Base-by-base conservation (phyloP, 1,140 invertebrate genomes). In the Carposina sasakii region DNA sequence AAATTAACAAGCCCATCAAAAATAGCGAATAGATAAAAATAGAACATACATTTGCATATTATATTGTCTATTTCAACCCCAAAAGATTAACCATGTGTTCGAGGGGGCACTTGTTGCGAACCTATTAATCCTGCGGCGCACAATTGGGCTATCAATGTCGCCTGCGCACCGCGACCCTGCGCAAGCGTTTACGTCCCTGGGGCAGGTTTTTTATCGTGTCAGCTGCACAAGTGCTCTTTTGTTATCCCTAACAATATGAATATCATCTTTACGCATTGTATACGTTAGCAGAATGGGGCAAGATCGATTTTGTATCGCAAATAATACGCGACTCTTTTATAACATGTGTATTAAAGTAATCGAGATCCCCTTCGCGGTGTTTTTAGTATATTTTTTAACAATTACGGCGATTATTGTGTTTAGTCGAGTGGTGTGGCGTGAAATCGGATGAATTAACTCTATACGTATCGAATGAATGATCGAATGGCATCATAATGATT, bases 141-240 rank as follows among this genome's bases (percentile, higher is more conserved):
- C 58, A 57, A 54, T 46, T 51, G 49, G 48, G 52, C 39, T 45
- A 53, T 53, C 54, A 54, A 58, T 21, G 37, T 40, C 12, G n/a
- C n/a, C n/a, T n/a, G n/a, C n/a, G n/a, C n/a, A n/a, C n/a, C n/a
- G n/a, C n/a, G n/a, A n/a, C n/a, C n/a, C n/a, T n/a, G n/a, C n/a
- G n/a, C n/a, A n/a, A n/a, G n/a, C n/a, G n/a, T 59, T 43, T 15
- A 16, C 28, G 23, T 24, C 22, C 41, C 50, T 34, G 54, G 54
- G 48, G 51, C 49, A 59, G 55, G 48, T 63, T 68, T 73, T 73
- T 68, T 73, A 62, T 67, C 46, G 23, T 48, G 72, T 73, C 73
- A 76, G 73, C 73, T 76, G 73, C 64, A 59, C 73, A 74, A 76
- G 73, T 76, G 70, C 49, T 19, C n/a, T n/a, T n/a, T n/a, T n/a